These are phyloP conservation scores for Myotis planiceps DNA, from an alignment of 2,797 vertebrate species.

Conservation along the genomic window DNA sequence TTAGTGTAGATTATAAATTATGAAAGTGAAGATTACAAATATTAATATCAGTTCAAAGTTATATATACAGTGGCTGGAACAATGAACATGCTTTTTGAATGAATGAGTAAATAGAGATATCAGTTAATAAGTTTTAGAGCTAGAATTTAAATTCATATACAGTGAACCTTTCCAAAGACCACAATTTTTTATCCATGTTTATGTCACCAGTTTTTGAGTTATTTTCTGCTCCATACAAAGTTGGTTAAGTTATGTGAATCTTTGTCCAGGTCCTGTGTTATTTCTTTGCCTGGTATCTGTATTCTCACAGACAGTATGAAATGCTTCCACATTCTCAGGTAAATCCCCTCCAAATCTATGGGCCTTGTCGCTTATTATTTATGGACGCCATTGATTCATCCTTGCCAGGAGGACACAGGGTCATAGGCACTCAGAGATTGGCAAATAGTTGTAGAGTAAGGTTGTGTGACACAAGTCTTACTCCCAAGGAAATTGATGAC, in stretches of 20 bases:
- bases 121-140: not conserved
- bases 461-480: accelerated
- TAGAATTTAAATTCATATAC: not conserved
- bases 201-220: not conserved
- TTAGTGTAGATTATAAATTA: not conserved
- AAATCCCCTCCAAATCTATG: not conserved
- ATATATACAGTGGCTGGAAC: not conserved
- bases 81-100: not conserved
- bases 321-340: not conserved
- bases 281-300: not conserved
- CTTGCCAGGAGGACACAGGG: not conserved
- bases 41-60: not conserved
- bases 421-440: not conserved
- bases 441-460: not conserved
- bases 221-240: not conserved
- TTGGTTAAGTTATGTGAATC: not conserved
- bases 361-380: not conserved
- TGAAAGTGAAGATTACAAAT: not conserved
- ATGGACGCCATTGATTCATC: not conserved
- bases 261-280: not conserved
- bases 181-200: not conserved
- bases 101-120: not conserved
- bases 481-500: not conserved
- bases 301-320: not conserved
- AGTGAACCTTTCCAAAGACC: not conserved